Base-by-base conservation (phyloP, 2,888 invertebrate genomes). In the Horisme vitalbata region DNA sequence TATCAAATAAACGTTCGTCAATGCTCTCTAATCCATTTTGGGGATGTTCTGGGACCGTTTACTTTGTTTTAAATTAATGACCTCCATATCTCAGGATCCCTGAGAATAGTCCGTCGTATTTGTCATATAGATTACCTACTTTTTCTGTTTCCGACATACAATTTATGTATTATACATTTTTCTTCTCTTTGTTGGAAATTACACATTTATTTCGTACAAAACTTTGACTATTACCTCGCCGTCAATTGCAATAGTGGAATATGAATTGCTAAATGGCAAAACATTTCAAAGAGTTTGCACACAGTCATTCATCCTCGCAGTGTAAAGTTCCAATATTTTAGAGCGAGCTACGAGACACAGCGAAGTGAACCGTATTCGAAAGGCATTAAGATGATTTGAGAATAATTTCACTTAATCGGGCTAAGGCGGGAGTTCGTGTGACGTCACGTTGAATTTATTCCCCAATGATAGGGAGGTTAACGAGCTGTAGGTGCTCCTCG, bases 101-200 rank as follows among this genome's bases (percentile, higher is more conserved):
- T 59, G 65, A 65, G 65, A 79, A 81, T 75, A 63, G 79, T 63
- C 80, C 79, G 75, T 71, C 70, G 71, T 68, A 83, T 83, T 82
- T 79, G 71, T 83, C 81, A 83, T 77, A 79, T 74, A 80, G 79
- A 82, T 82, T 81, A 74, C 76, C 73, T 72, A 73, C 77, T 80
- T 82, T 82, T 80, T 80, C 71, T 73, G 71, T 72, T 72, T 66
- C 67, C 65, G 64, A 64, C 68, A 59, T 56, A 63, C 68, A 68
- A 76, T 78, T 70, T 65, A 74, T 68, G 67, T 62, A 65, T 62
- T 66, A 62, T 70, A 63, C 66, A 63, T 68, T 59, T 59, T 54
- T 64, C 60, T 61, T 59, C 55, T 56, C 58, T 59, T 63, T 57
- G 59, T 61, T 55, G 48, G 45, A 49, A 51, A 55, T 59, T 56